Evolutionary conservation across 2,797 vertebrate genomes (phyloP).

Genomic region (Eulemur albifrons): DNA sequence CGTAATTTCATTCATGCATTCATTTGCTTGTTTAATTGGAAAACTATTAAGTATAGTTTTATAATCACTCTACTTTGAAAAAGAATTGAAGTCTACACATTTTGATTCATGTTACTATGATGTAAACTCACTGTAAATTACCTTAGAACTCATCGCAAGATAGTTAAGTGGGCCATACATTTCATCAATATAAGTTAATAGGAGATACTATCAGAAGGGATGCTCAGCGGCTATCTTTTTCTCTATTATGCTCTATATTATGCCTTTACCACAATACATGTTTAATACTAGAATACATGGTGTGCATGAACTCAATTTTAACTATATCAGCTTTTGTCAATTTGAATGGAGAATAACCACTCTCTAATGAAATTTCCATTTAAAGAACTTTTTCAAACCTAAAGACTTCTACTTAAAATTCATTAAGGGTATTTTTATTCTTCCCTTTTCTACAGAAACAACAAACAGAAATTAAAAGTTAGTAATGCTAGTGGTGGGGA

Average conservation of each 20-base stretch:
- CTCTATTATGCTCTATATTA: fast-evolving
- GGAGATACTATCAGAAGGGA: not conserved
- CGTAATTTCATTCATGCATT: not conserved
- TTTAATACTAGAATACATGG: not conserved
- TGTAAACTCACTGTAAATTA: not conserved
- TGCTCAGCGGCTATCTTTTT: too few species aligned
- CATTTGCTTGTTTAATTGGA: not conserved
- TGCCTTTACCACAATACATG: not conserved
- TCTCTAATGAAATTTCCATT: not conserved
- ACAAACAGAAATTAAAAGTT: not conserved
- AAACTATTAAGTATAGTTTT: not conserved
- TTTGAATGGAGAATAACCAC: not conserved
- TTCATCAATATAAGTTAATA: not conserved
- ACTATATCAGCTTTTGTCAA: not conserved
- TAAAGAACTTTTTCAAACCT: not conserved
- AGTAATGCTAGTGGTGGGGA: not conserved
- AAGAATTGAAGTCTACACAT: not conserved
- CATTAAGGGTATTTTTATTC: not conserved
- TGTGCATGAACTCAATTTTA: not conserved
- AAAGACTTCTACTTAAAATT: not conserved
- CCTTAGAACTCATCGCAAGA: not conserved
- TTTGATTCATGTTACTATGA: not conserved
- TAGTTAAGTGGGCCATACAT: not conserved
- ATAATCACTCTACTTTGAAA: not conserved
- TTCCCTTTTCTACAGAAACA: not conserved